A percentile compares a stretch with the other conserved stretches of the same genome.
Evolutionary conservation across 2,797 vertebrate species (phyloP).

Genomic region (Pangasius djambal): DNA sequence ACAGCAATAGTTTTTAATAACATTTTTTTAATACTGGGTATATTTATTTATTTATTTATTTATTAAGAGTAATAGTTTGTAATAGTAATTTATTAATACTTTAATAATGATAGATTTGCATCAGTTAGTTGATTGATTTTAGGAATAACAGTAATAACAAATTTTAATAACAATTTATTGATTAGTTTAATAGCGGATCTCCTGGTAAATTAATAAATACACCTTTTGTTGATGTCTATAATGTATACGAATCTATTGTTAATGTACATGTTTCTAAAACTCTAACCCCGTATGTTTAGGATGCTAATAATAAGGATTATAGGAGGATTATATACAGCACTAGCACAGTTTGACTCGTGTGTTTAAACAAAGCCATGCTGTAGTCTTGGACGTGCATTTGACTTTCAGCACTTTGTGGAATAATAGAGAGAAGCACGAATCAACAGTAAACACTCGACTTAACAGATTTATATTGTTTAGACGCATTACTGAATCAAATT

Average conservation of each 20-base stretch:
- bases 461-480: neutral
- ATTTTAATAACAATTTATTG: neutral
- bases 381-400: neutral
- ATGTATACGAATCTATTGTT: neutral
- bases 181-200: neutral
- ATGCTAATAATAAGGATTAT: neutral
- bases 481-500: neutral
- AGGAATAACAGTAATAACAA: neutral
- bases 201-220: neutral
- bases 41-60: neutral
- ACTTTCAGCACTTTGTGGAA: neutral
- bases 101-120: neutral
- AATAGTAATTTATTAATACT: neutral
- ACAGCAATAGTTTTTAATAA: neutral
- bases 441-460: neutral
- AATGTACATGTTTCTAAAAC: neutral
- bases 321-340: neutral
- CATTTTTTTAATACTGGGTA: neutral
- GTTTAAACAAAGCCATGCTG: neutral
- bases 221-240: neutral
- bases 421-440: no score
- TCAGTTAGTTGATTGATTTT: neutral
- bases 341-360: neutral
- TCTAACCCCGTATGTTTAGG: neutral
- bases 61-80: neutral